Evolutionary conservation across 2,113 vertebrate species (phyloP).

Genomic region (Agapornis roseicollis): DNA sequence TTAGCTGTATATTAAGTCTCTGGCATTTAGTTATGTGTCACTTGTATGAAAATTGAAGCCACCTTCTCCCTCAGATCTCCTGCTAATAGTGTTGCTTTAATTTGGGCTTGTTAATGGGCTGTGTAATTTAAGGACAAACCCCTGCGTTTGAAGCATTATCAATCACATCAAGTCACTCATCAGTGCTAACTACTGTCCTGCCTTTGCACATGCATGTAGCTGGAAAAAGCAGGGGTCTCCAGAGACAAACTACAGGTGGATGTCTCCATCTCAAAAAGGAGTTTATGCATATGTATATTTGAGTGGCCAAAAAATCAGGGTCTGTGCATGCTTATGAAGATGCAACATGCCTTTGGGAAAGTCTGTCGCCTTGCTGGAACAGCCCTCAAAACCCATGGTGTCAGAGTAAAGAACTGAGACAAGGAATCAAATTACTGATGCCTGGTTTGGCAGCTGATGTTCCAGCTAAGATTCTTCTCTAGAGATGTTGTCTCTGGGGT

Average conservation of each 20-base stretch:
- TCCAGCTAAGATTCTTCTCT: neutral
- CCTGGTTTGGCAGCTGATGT: neutral
- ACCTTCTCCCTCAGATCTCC: constrained; percentile 17
- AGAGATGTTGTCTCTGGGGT: neutral
- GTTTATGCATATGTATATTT: rapidly evolving
- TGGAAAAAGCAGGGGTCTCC: neutral
- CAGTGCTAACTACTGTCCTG: neutral
- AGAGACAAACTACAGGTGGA: neutral
- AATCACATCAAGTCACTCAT: neutral
- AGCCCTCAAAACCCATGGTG: neutral
- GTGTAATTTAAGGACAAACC: constrained; percentile 19
- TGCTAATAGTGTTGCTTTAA: constrained; percentile 14
- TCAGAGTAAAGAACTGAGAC: neutral
- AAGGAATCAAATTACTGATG: neutral
- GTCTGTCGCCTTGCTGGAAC: neutral
- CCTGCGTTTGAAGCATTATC: neutral
- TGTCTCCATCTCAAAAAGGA: neutral
- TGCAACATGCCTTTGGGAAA: neutral
- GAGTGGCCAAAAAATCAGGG: neutral
- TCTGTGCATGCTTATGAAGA: neutral
- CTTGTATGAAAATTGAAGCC: neutral
- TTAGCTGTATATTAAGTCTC: neutral
- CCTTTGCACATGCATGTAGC: neutral
- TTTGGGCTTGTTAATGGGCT: constrained; percentile 9
- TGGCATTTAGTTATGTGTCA: neutral